A percentile compares a stretch with the other conserved stretches of the same genome.
phyloP scores from a whole-genome alignment of 2,797 vertebrate species.

The Syngnathus rostellatus region DNA sequence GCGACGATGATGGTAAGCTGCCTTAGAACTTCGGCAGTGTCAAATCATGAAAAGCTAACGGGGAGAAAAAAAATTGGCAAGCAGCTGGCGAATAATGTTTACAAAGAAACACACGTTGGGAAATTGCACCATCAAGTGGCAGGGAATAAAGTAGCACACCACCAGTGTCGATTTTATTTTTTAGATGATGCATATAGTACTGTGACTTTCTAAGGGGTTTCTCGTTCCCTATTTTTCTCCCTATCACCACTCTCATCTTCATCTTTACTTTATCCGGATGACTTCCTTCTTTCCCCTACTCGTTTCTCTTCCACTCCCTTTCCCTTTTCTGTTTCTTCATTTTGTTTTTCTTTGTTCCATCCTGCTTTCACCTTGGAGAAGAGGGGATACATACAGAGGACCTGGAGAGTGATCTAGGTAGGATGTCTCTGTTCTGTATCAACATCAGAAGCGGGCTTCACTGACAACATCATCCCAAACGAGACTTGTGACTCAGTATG shows the following conservation, averaged over 20 bases:
- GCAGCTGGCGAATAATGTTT: background rate
- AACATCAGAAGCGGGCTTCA: background rate
- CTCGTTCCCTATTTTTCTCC: constrained; percentile 29
- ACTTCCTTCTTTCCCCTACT: constrained; percentile 26
- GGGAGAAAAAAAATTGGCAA: too few species aligned
- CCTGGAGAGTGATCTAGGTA: constrained; percentile 94
- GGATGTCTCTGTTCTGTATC: constrained; percentile 15
- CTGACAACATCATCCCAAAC: background rate
- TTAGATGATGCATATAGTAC: constrained; percentile 12
- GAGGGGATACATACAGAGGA: constrained; percentile 98
- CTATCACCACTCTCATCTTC: constrained; percentile 32
- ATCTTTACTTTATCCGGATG: background rate
- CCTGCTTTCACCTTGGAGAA: constrained; percentile 90
- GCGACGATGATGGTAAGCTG: constrained; percentile 95
- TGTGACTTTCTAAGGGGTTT: constrained; percentile 41
- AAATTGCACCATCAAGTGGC: constrained; percentile 61
- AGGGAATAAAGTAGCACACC: constrained; percentile 16
- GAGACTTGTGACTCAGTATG: background rate
- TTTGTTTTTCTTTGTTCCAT: constrained; percentile 50
- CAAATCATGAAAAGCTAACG: background rate
- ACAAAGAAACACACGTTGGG: background rate
- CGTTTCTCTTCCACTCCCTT: constrained; percentile 49
- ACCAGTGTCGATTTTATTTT: background rate
- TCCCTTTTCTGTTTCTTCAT: constrained; percentile 56
- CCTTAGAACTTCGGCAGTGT: constrained; percentile 15